Evolutionary conservation across 2,888 invertebrate species (phyloP), one percentile per base, ranked within the genome.

Genomic region (Cabera pusaria): DNA sequence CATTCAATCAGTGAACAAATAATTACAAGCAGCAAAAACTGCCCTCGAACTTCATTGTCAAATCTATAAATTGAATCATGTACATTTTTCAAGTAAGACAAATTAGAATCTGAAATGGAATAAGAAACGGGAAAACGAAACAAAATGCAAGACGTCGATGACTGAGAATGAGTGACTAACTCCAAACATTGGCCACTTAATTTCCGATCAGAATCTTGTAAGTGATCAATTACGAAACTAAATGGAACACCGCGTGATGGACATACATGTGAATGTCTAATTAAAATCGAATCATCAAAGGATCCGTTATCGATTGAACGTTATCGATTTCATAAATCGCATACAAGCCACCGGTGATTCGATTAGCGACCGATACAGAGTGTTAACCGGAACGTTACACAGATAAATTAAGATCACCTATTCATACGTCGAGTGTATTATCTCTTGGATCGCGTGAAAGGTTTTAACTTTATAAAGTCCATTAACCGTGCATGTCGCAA

Each of bases 371-470:
- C 72, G 71, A 71, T 41, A 67, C 56, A 42, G 63, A 74, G 74
- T 79, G 76, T 76, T 77, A 76, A 73, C 72, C 78, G 79, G 76
- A 77, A 78, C 75, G 75, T 72, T 69, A 76, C 76, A 71, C 70
- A 71, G 73, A 77, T 84, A 82, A 84, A 82, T 86, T 84, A 85
- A 84, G 81, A 85, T 79, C 83, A 82, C 76, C 86, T 75, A 86
- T 87, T 86, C 83, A 87, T 75, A 72, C 58, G 84, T 83, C 82
- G 65, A 66, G 62, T 57, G 66, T 68, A 75, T 80, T 83, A 83
- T 81, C 81, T 76, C 59, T 57, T 19, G 40, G 63, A 76, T 76
- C 80, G 73, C 68, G 72, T 73, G 73, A 80, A 77, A 78, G 72
- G 72, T 64, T 77, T 70, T 68, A 67, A 67, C 65, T 72, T 64